Percentiles rank a stretch among this genome's conserved stretches.
Evolutionary conservation across 2,888 invertebrate genomes (phyloP).

Genomic region (Agrilus cyanescens): DNA sequence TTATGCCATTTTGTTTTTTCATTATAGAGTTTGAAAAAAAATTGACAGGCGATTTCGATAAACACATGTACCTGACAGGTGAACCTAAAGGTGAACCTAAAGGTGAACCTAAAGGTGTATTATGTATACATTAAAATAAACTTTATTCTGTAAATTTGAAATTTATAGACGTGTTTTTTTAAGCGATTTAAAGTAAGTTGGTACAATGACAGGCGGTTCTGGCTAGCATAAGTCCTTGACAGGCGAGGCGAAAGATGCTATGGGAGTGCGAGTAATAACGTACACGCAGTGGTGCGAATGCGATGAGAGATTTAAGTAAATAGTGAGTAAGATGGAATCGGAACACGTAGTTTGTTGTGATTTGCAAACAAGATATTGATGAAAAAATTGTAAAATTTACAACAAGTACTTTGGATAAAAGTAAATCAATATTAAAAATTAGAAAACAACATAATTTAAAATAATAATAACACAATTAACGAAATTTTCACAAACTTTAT

Average conservation of each 20-base stretch:
- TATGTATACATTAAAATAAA: conserved; percentile 1
- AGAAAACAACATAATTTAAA: no score
- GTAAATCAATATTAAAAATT: conserved; percentile 13
- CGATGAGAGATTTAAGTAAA: conserved; percentile 6
- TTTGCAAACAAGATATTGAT: conserved; percentile 12
- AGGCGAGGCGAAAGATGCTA: no score
- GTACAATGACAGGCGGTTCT: no score
- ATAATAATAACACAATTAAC: no score
- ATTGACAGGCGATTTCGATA: conserved; percentile 6
- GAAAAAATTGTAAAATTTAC: conserved; percentile 13
- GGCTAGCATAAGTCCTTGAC: no score
- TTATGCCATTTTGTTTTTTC: conserved; percentile 3
- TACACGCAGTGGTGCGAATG: neutral
- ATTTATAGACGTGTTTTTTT: no score
- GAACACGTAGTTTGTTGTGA: conserved; percentile 13
- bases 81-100: conserved; percentile 1
- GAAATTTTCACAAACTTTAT: no score
- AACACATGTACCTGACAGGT: conserved; percentile 4
- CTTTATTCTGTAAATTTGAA: no score
- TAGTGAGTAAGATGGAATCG: conserved; percentile 13
- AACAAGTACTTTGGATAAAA: conserved; percentile 11
- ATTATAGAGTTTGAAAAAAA: conserved; percentile 3
- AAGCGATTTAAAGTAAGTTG: no score
- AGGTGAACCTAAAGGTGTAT: conserved; percentile 1
- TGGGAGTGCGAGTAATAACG: no score